phyloP scores from a whole-genome alignment of 2,797 vertebrate genomes.

The Nyctibius grandis region DNA sequence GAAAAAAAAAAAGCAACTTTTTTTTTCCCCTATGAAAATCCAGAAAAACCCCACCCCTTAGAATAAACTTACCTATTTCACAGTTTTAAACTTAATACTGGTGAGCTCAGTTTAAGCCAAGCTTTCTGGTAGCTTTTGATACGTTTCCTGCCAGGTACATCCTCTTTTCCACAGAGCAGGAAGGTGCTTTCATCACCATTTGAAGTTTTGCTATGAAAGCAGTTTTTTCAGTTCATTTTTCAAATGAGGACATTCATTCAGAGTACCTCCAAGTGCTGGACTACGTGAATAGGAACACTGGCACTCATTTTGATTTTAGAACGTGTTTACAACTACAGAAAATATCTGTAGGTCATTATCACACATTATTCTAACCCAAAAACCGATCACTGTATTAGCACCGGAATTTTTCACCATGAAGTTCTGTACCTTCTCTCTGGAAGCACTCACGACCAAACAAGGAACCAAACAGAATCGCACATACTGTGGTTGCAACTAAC shows the following conservation, averaged over 20 bases:
- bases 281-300: fast-evolving
- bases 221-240: fast-evolving
- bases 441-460: fast-evolving
- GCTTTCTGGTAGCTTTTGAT: neutral
- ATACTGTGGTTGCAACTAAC: fast-evolving
- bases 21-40: neutral
- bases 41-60: fast-evolving
- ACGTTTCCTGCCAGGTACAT: neutral
- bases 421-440: neutral
- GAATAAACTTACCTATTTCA: fast-evolving
- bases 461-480: neutral
- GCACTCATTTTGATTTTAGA: neutral
- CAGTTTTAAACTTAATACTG: neutral
- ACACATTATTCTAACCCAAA: neutral
- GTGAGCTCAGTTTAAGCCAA: neutral
- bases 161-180: neutral
- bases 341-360: fast-evolving
- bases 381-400: neutral
- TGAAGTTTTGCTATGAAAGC: neutral
- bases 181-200: neutral
- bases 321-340: fast-evolving
- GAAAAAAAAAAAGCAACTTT: too few species aligned
- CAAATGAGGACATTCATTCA: fast-evolving
- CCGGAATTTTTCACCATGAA: too few species aligned
- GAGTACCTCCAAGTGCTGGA: fast-evolving